Conservation (phyloP, 2,113 vertebrate species). For the Pelobates fuscus region DNA sequence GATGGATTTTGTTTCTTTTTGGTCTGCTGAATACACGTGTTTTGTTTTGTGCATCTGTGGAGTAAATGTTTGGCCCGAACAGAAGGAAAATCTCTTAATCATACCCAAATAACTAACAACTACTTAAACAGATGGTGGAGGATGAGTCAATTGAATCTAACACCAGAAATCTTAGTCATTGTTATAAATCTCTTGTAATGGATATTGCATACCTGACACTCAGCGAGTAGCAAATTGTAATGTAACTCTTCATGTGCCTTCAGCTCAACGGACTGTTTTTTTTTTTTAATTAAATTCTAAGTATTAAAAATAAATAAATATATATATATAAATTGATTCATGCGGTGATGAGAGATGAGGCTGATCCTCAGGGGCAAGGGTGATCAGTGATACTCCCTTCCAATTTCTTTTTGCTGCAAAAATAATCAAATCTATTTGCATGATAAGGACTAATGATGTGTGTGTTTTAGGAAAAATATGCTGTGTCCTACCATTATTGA, state of each 20-base stretch:
- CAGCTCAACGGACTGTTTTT: too few species aligned
- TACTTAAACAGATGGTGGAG: slow-evolving; percentile 25
- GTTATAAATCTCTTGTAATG: not conserved
- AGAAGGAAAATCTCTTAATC: not conserved
- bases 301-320: too few species aligned
- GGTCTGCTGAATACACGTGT: not conserved
- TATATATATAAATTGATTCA: too few species aligned
- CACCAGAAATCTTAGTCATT: not conserved
- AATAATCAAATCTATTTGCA: too few species aligned
- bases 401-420: too few species aligned
- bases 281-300: too few species aligned
- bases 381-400: too few species aligned
- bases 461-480: too few species aligned
- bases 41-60: not conserved
- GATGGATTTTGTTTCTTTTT: not conserved
- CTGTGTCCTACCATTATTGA: too few species aligned
- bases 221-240: not conserved
- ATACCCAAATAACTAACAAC: not conserved
- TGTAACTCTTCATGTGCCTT: not conserved
- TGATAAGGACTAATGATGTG: too few species aligned
- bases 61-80: slow-evolving; percentile 19
- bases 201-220: slow-evolving; percentile 6
- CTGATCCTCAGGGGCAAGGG: too few species aligned
- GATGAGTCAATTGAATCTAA: not conserved
- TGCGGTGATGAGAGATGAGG: too few species aligned